Conservation (phyloP, 2,113 vertebrate genomes). For the Thymallus thymallus region DNA sequence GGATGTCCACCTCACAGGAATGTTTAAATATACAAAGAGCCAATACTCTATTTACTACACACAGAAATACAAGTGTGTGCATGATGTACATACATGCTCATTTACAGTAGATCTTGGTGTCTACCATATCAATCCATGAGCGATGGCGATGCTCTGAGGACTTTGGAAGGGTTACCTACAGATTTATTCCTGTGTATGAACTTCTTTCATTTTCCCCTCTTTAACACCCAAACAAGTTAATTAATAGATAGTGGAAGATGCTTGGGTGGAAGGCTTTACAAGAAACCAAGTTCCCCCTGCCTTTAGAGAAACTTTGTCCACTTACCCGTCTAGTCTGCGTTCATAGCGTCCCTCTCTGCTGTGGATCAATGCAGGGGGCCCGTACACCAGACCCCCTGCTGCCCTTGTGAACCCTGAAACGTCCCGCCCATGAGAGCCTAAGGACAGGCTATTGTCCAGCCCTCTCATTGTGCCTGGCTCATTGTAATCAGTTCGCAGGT, state of each 20-base stretch:
- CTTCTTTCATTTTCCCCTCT: constrained; percentile 37
- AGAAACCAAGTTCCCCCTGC: constrained; percentile 66
- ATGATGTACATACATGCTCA: constrained; percentile 40
- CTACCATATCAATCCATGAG: constrained; percentile 52
- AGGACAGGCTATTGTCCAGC: constrained; percentile 96
- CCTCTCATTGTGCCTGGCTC: constrained; percentile 97
- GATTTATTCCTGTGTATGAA: constrained; percentile 51
- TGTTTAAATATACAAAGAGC: constrained; percentile 53
- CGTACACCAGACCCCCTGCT: constrained; percentile 94
- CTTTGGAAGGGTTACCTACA: constrained; percentile 42
- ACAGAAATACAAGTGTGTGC: constrained; percentile 32
- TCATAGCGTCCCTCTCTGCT: constrained; percentile 99
- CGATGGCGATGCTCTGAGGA: constrained; percentile 36
- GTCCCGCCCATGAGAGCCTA: constrained; percentile 96
- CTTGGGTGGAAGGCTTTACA: constrained; percentile 63
- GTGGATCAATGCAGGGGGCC: constrained; percentile 95
- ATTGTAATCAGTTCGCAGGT: constrained; percentile 99
- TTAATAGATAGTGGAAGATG: constrained; percentile 57
- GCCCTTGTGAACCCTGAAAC: constrained; percentile 99
- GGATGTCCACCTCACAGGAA: constrained; percentile 69
- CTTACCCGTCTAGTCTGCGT: constrained; percentile 86
- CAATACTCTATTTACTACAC: constrained; percentile 44
- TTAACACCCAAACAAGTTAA: constrained; percentile 62
- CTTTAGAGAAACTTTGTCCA: constrained; percentile 77
- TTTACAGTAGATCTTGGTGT: constrained; percentile 33